These are phyloP conservation scores for Brachyalestes nurse DNA, from an alignment of 2,797 vertebrate species.

Conservation along the genomic window DNA sequence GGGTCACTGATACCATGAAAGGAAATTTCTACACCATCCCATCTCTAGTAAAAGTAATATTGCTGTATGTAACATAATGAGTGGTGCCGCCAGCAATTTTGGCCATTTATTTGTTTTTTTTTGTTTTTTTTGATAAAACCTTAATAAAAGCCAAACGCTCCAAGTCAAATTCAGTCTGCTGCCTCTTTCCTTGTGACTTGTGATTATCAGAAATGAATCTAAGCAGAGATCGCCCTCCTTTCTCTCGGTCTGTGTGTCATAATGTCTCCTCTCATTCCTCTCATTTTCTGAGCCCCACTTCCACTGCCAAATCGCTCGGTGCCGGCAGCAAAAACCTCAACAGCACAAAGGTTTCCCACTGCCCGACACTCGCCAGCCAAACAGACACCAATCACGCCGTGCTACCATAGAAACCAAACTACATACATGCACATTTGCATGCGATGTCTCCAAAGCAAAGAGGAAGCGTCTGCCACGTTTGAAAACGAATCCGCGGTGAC, in stretches of 20 bases:
- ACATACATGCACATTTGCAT: constrained; percentile 32
- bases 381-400: constrained; percentile 21
- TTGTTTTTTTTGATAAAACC: neutral
- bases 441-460: constrained; percentile 29
- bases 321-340: constrained; percentile 1
- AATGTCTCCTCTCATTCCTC: constrained; percentile 8
- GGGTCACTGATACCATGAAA: neutral
- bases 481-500: constrained; percentile 20
- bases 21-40: neutral
- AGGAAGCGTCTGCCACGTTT: constrained; percentile 28
- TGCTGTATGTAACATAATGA: neutral
- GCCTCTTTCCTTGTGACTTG: constrained; percentile 36
- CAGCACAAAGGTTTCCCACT: neutral
- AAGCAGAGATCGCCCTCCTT: neutral
- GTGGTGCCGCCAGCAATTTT: neutral
- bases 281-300: neutral
- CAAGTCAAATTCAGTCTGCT: constrained; percentile 19
- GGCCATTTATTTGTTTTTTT: neutral
- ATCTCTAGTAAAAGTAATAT: neutral
- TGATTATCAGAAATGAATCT: constrained; percentile 27
- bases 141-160: constrained; percentile 13
- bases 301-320: neutral
- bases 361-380: neutral
- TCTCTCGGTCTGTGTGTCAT: neutral
- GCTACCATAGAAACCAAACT: constrained; percentile 51